phyloP scores from a whole-genome alignment of 2,113 vertebrate species.

The Pteropus alecto region DNA sequence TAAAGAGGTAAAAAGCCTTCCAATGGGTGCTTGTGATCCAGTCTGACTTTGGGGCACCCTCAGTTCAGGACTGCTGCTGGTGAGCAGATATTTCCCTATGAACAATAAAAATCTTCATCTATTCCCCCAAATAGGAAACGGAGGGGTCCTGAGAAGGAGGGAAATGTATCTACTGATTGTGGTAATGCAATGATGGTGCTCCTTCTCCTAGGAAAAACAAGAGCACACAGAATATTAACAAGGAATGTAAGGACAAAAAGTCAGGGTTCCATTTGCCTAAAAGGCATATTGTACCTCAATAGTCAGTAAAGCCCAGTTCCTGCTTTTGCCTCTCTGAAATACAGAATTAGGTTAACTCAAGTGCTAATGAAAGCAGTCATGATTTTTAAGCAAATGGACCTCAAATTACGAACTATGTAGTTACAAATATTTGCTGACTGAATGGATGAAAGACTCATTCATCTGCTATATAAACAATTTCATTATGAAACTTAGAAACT shows the following conservation, averaged over 20 bases:
- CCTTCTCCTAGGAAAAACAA: slow-evolving; percentile 25
- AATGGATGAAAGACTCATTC: neutral
- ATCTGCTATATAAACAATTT: neutral
- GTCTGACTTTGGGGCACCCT: neutral
- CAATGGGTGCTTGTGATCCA: neutral
- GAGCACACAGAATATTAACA: neutral
- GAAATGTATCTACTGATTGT: slow-evolving; percentile 11
- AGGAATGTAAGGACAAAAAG: slow-evolving; percentile 3
- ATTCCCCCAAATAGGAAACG: neutral
- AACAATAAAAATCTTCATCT: neutral
- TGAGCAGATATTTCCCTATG: neutral
- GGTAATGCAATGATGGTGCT: neutral
- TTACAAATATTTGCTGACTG: slow-evolving; percentile 41
- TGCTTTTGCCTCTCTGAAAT: slow-evolving; percentile 19
- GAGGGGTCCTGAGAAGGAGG: neutral
- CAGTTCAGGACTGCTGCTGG: neutral
- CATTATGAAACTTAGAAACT: slow-evolving; percentile 24
- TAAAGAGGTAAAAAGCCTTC: slow-evolving; percentile 3
- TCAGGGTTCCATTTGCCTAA: slow-evolving; percentile 36
- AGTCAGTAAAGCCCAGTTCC: slow-evolving; percentile 32
- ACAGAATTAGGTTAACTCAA: slow-evolving; percentile 46
- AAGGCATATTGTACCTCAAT: slow-evolving; percentile 30
- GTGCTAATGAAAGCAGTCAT: neutral
- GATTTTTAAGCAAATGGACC: slow-evolving; percentile 30
- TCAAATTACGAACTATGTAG: neutral